These are phyloP conservation scores for Crenichthys baileyi DNA, from an alignment of 2,797 vertebrate species.

Conservation along the genomic window DNA sequence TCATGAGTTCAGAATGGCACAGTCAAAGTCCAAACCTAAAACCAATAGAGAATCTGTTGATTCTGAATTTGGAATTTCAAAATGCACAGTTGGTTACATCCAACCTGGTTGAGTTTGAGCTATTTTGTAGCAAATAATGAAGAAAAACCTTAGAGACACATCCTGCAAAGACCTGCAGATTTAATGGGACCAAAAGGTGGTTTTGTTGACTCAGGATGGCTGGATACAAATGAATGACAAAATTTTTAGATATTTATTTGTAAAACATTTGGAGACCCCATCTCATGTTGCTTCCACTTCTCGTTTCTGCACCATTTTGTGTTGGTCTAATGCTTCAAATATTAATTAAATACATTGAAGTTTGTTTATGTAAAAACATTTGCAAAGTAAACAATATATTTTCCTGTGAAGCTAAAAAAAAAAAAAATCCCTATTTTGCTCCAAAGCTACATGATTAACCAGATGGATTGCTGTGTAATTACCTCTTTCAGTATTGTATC, in stretches of 20 bases:
- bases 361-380: neutral
- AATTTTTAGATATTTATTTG: neutral
- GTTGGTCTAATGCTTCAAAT: neutral
- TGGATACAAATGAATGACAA: neutral
- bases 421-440: neutral
- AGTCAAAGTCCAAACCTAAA: too few relatives aligned
- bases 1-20: too few relatives aligned
- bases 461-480: constrained; percentile 1
- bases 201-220: neutral
- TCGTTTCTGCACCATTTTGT: neutral
- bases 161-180: too few relatives aligned
- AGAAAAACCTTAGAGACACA: too few relatives aligned
- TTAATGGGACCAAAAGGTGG: too few relatives aligned
- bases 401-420: neutral
- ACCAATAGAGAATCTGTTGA: too few relatives aligned
- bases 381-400: neutral
- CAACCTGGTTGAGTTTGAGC: too few relatives aligned
- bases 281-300: neutral
- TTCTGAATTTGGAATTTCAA: too few relatives aligned
- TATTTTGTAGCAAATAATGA: too few relatives aligned
- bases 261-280: neutral
- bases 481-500: neutral
- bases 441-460: neutral
- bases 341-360: neutral
- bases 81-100: too few relatives aligned